Evolutionary conservation across 2,888 invertebrate genomes (phyloP), one percentile per base, ranked within the genome.

Genomic region (Parascotia fuliginaria): DNA sequence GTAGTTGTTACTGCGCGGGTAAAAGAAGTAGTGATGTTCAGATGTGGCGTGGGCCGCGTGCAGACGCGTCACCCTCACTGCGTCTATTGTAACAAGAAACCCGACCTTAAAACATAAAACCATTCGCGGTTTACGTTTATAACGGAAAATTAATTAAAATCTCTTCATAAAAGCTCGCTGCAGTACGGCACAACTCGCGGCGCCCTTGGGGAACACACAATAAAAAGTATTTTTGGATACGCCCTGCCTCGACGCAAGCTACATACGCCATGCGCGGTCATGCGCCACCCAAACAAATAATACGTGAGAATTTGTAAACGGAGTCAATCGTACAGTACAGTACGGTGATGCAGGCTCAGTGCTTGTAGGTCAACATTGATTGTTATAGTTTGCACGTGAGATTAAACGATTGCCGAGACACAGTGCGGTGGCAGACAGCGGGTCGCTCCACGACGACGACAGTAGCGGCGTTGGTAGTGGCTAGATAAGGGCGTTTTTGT

Each of bases 121-220:
- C 72, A 77, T 85, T 83, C 60, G 87, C 63, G 87, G 87, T 85
- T 62, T 45, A 34, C 66, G 65, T 83, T 82, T 78, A 82, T 75
- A 77, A 68, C 81, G 73, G 73, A 81, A 77, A 79, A 82, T 82
- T 82, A 82, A 82, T 84, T 80, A 82, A 83, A 83, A 83, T 83
- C 77, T 79, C 74, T 85, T 81, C 77, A 82, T 82, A 83, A 79
- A 79, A 60, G 47, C 55, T 50, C 39, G 62, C 52, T 65, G 56
- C 65, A 64, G 55, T 54, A 59, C 61, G 44, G 50, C 62, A 61
- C 61, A 63, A 63, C 53, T 65, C 65, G 59, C 56, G 54, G 58
- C 81, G 90, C 89, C 89, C 90, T 89, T 90, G 90, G 79, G 75
- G 79, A 83, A 82, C 80, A 79, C 82, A 89, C 87, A 87, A 87